Evolutionary conservation across 2,888 invertebrate species (phyloP).

Genomic region (Aplocera efformata): DNA sequence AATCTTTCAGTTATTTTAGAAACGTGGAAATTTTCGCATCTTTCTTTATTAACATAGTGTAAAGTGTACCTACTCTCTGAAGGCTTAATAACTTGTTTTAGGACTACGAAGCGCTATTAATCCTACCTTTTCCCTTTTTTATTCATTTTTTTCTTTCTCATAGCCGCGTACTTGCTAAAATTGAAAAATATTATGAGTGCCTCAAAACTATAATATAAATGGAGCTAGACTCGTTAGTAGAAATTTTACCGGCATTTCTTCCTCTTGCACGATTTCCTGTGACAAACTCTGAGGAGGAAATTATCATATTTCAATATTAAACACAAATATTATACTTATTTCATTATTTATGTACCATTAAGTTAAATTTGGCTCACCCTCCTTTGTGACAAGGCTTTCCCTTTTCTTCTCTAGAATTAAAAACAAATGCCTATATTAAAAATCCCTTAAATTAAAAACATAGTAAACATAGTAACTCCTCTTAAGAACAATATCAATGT

Average conservation of each 20-base stretch:
- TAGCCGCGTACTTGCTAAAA: constrained; percentile 40
- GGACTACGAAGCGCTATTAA: background rate
- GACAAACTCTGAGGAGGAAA: constrained; percentile 48
- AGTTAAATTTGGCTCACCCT: constrained; percentile 40
- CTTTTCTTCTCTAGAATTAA: constrained; percentile 21
- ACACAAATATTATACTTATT: background rate
- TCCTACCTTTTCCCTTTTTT: constrained; percentile 12
- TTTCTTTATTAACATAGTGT: no score
- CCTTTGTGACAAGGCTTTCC: constrained; percentile 46
- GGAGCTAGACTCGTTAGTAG: no score
- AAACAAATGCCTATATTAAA: constrained; percentile 19
- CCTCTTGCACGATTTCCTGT: constrained; percentile 44
- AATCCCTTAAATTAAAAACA: no score
- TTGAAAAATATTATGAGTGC: background rate
- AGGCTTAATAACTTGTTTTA: no score
- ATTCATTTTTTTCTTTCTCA: constrained; percentile 30
- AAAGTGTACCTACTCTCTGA: constrained; percentile 22
- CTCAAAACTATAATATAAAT: no score
- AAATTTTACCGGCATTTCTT: constrained; percentile 40
- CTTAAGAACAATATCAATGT: no score
- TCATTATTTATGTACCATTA: constrained; percentile 2
- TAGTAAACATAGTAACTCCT: no score
- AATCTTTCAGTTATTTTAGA: no score
- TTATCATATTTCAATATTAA: background rate
- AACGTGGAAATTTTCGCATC: no score